These are phyloP conservation scores for Agonopterix arenella DNA, from an alignment of 2,888 invertebrate species.

Conservation along the genomic window DNA sequence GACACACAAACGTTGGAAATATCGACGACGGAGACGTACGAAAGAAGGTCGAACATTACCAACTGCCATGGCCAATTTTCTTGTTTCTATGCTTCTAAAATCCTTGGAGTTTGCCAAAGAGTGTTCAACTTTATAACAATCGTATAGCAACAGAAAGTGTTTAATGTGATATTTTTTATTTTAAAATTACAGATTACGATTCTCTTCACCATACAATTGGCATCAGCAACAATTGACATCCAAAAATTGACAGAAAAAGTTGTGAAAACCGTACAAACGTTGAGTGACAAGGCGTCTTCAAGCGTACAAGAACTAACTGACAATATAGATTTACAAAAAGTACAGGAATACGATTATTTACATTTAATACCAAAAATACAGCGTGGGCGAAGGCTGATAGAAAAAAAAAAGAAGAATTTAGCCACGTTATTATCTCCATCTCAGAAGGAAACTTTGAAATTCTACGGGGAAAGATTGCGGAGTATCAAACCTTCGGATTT, in stretches of 20 bases:
- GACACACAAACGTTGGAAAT: too few relatives aligned
- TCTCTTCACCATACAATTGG: constrained; percentile 30
- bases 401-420: not conserved
- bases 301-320: constrained; percentile 29
- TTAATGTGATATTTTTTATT: not conserved
- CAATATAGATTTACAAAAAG: constrained; percentile 37
- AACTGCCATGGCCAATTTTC: too few relatives aligned
- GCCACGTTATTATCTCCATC: not conserved
- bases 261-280: constrained; percentile 24
- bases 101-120: too few relatives aligned
- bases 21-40: too few relatives aligned
- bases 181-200: constrained; percentile 37
- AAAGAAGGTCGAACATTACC: too few relatives aligned
- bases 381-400: not conserved
- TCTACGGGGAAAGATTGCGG: not conserved
- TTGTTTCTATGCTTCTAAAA: too few relatives aligned
- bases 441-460: constrained; percentile 1
- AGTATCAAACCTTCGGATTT: not conserved
- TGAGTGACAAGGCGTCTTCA: constrained; percentile 23
- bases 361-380: constrained; percentile 29
- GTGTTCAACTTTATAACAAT: too few relatives aligned
- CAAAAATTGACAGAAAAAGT: constrained; percentile 39
- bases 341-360: constrained; percentile 29
- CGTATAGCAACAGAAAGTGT: not conserved
- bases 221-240: constrained; percentile 43